These are phyloP conservation scores for Arrhopalites spinosus DNA, from an alignment of 2,888 invertebrate genomes.

Conservation along the genomic window DNA sequence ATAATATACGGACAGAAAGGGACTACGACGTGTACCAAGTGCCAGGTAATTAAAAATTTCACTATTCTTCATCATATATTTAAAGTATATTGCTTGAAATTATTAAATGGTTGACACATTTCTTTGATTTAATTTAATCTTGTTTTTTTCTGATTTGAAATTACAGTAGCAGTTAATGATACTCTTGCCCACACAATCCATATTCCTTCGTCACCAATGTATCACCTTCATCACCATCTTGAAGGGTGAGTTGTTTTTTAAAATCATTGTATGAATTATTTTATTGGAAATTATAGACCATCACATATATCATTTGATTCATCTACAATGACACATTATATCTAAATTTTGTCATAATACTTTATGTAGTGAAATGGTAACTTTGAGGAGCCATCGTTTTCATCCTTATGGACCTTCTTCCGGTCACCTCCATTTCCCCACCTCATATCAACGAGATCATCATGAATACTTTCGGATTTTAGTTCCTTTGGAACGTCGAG, in stretches of 20 bases:
- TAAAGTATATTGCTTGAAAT: too few species aligned
- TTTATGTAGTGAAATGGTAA: conserved; percentile 19
- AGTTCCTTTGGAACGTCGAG: conserved; percentile 21
- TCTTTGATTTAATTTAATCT: too few species aligned
- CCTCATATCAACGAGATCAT: neutral
- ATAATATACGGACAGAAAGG: conserved; percentile 84
- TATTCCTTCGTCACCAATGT: too few species aligned
- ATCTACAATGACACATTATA: neutral
- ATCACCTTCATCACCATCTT: conserved; percentile 18
- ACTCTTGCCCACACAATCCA: neutral
- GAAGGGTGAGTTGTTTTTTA: conserved; percentile 20
- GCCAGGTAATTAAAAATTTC: too few species aligned
- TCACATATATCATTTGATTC: neutral
- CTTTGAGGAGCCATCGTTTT: conserved; percentile 27
- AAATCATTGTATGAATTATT: neutral
- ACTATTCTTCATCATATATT: too few species aligned
- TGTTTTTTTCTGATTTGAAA: too few species aligned
- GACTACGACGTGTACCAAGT: conserved; percentile 83
- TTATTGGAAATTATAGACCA: neutral
- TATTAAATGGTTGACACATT: too few species aligned
- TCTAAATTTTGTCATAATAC: neutral
- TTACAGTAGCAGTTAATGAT: conserved; percentile 42
- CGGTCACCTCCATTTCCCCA: neutral
- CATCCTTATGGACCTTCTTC: conserved; percentile 35
- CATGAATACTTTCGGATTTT: neutral